A percentile compares a stretch with the other conserved stretches of the same genome.
Evolutionary conservation across 2,888 invertebrate species (phyloP).

Genomic region (Tyria jacobaeae): DNA sequence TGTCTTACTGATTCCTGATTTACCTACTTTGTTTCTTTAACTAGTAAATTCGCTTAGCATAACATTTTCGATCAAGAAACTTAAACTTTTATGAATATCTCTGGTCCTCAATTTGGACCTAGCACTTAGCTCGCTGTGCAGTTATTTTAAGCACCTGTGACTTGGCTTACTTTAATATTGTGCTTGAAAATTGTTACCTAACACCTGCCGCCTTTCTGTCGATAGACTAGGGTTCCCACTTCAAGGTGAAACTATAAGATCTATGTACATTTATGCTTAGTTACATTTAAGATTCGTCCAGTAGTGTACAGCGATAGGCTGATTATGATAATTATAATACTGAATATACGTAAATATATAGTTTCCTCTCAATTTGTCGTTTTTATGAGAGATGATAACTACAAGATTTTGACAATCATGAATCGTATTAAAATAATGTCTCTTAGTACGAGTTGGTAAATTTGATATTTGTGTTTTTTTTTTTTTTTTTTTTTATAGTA

Average conservation of each 20-base stretch:
- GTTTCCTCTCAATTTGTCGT: no score
- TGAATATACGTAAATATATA: background rate
- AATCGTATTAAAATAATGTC: background rate
- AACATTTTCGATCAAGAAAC: slow-evolving; percentile 11
- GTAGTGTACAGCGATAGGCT: no score
- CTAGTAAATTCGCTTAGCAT: slow-evolving; percentile 22
- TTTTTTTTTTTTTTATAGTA: no score
- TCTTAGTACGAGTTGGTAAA: background rate
- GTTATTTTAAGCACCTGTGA: slow-evolving; percentile 44
- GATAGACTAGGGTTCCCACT: slow-evolving; percentile 25
- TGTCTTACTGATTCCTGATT: no score
- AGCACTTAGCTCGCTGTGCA: slow-evolving; percentile 42
- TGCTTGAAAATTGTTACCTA: slow-evolving; percentile 24
- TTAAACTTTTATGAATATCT: slow-evolving; percentile 28
- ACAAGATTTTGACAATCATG: background rate
- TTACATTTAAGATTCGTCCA: no score
- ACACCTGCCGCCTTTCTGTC: slow-evolving; percentile 25
- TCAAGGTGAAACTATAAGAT: background rate
- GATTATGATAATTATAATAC: no score
- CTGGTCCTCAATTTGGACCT: slow-evolving; percentile 25
- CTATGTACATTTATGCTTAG: no score
- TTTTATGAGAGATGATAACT: background rate
- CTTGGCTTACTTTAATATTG: slow-evolving; percentile 42
- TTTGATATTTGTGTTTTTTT: no score
- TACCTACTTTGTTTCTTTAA: background rate